Conservation (phyloP, 2,888 invertebrate genomes). For the Synanthedon tipuliformis region DNA sequence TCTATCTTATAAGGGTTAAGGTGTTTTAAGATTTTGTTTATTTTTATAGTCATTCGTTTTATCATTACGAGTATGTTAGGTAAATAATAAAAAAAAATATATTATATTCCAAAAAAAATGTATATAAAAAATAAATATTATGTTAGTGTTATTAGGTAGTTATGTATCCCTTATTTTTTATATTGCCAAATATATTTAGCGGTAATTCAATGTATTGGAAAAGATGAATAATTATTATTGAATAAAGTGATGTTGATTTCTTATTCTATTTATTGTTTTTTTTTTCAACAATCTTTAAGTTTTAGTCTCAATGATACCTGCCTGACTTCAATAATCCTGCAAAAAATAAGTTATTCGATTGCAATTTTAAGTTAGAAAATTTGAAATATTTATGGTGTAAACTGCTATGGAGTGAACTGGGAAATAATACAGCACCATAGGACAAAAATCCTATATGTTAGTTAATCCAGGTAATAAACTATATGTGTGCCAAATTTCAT, state of each 20-base stretch:
- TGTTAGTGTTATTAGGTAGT: conserved; percentile 41
- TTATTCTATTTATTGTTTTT: conserved; percentile 34
- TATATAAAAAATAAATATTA: conserved; percentile 4
- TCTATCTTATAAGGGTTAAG: not conserved
- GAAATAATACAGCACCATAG: no score
- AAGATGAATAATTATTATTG: conserved; percentile 44
- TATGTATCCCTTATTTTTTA: conserved; percentile 66
- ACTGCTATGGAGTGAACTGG: no score
- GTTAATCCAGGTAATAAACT: no score
- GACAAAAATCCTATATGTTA: no score
- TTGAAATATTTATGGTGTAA: no score
- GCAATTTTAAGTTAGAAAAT: no score
- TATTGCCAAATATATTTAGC: conserved; percentile 68
- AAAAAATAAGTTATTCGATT: no score
- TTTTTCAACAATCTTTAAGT: conserved; percentile 5
- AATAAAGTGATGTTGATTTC: conserved; percentile 38
- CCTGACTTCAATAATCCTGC: no score
- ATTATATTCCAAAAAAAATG: conserved; percentile 35
- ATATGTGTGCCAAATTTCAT: no score
- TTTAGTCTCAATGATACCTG: no score
- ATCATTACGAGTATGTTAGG: conserved; percentile 21
- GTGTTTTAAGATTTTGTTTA: conserved; percentile 30
- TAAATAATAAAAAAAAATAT: conserved; percentile 21
- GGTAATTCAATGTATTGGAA: conserved; percentile 53
- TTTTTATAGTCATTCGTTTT: conserved; percentile 52